Evolutionary conservation across 92 coral and sea anemone genomes (phyloP), one percentile per base, ranked within the genome.

Genomic region (Epizoanthus fatuus): DNA sequence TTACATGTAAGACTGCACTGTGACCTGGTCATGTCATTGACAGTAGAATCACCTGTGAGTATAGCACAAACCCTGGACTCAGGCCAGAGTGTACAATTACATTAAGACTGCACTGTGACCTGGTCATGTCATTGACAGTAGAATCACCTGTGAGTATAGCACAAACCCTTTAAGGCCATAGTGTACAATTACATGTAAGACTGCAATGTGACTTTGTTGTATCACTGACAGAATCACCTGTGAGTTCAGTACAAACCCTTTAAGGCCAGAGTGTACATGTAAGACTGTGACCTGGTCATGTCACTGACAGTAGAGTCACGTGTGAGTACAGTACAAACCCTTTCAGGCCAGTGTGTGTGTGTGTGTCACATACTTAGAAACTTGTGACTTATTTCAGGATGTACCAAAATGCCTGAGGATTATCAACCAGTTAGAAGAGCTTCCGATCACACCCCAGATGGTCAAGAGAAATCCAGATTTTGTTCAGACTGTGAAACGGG

Each of bases 281-380:
- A 72, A 86, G 89, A 29, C 92, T 94, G 92, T 32, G 98, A 97
- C 55, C 91, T 97, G 38, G 95, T 89, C 74, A 90, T 97, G 91
- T 97, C 99, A 12, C 92, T 97, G 19, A 97, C 97, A 25, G 98
- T 97, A 0, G 99, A 97, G 75, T 96, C 99, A 2, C 98, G 97
- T 5, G 99, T 97, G 79, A 91, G 99, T 90, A 55, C 49, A 4
- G 12, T 40, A 40, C 45, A 40, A 44, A 44, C 47, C 47, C 8
- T 44, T 44, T 44, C 47, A 44, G 47, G 6, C 47, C 47, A 44
- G 47, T 7, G 47, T 44, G 47, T 44, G 47, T 44, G 8, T 44
- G 35, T 29, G 35, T 29, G 35, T 2, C 22, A 29, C 38, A 57
- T 56, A 29, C 35, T 29, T 29, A 7, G 35, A 45, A 58, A 45